Evolutionary conservation across 1,140 invertebrate genomes (phyloP), one percentile per base, ranked within the genome.

Genomic region (Lineus longissimus): DNA sequence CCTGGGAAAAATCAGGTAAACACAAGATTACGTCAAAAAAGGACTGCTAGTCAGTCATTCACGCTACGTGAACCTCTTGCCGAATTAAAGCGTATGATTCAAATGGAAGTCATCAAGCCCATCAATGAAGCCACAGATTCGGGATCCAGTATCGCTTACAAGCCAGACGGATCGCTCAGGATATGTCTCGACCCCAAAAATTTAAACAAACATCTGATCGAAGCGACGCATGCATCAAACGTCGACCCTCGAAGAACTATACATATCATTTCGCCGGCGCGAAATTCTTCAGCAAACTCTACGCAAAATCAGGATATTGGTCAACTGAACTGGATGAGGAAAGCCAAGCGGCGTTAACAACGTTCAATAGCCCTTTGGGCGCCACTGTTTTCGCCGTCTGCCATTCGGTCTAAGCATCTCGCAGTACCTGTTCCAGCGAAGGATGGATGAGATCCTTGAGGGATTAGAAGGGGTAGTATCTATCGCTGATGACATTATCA

Each of bases 401-500:
- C 70, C 73, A 6, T 77, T 79, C 71, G 76, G 76, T 58, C 63
- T 79, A 19, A 63, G 55, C 30, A 55, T 51, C 25, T 58, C 62
- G n/a, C 62, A 56, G 27, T 69, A 71, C 45, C 64, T 76, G 0
- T 84, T 81, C 65, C 73, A 80, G 41, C 58, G 64, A 59, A 31
- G 60, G 25, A 77, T 79, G 67, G 62, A 66, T 30, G 60, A 77
- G 61, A 74, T 79, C 43, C 67, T 81, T 54, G 68, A 75, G 47
- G 71, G 73, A 22, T 64, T 81, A 7, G 29, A 65, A 43, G 77
- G 81, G 19, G 70, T 76, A 29, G 70, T 72, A n/a, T 64, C 76
- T 0, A 80, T 78, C 57, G 67, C 76, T 17, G 79, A 82, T 68
- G 81, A 83, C 61, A 72, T 80, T 23, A 43, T 79, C 7, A 56